phyloP scores from a whole-genome alignment of 2,888 invertebrate species.

The Cartodere bifasciata region DNA sequence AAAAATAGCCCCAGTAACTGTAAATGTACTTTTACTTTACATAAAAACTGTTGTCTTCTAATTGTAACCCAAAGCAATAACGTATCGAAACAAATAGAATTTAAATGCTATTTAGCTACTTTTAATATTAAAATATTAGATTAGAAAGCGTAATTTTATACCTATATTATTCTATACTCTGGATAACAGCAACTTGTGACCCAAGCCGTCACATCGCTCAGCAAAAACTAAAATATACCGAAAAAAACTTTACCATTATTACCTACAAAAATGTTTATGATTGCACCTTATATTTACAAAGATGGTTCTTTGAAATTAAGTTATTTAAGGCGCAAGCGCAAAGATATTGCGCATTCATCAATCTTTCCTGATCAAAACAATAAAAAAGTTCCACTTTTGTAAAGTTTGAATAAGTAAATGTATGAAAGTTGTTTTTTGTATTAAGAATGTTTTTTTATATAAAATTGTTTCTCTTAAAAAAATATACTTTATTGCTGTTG shows the following conservation, averaged over 20 bases:
- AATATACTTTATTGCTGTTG: conserved; percentile 31
- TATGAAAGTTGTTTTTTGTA: conserved; percentile 28
- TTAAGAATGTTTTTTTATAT: conserved; percentile 29
- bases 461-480: conserved; percentile 27
- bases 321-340: no score
- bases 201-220: conserved; percentile 36
- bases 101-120: conserved; percentile 29
- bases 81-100: conserved; percentile 33
- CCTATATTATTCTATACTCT: no score
- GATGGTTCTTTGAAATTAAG: no score
- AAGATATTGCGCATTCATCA: no score
- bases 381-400: no score
- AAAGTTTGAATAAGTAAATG: conserved; percentile 26
- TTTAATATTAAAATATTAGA: conserved; percentile 26
- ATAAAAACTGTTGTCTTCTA: conserved; percentile 36
- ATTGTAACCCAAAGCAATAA: conserved; percentile 39
- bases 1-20: no score
- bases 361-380: no score
- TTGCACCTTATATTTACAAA: no score
- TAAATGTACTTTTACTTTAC: no score
- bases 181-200: conserved; percentile 33
- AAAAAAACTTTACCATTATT: conserved; percentile 19
- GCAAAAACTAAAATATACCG: conserved; percentile 27
- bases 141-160: conserved; percentile 20
- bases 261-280: conserved; percentile 27